A percentile compares a stretch with the other conserved stretches of the same genome.
Conservation (phyloP, 1,140 invertebrate species). For the Amyelois transitella region DNA sequence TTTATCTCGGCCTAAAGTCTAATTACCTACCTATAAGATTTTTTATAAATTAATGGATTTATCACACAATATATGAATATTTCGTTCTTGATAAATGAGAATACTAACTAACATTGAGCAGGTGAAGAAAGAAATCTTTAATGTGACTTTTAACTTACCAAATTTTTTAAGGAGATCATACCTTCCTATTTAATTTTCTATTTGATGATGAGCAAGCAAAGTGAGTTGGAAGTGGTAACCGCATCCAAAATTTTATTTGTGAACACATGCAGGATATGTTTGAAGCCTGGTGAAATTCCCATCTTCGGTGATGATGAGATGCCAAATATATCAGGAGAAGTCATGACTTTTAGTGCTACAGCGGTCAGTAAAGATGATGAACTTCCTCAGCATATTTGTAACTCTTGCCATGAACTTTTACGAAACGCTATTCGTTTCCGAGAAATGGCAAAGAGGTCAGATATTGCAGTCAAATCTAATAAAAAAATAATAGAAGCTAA, state of each 20-base stretch:
- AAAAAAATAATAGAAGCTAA: constrained; percentile 9
- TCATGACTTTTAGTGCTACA: constrained; percentile 9
- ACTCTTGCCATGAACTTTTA: constrained; percentile 11
- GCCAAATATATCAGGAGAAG: constrained; percentile 1
- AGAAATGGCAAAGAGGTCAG: constrained; percentile 12
- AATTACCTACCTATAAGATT: too few relatives aligned
- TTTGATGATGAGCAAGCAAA: not conserved
- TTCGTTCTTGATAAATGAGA: too few relatives aligned
- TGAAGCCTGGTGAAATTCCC: constrained; percentile 10
- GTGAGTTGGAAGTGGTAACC: not conserved
- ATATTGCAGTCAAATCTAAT: constrained; percentile 5
- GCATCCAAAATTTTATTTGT: not conserved
- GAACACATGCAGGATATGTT: constrained; percentile 18
- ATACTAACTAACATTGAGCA: too few relatives aligned
- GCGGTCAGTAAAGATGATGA: constrained; percentile 11
- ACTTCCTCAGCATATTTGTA: constrained; percentile 15
- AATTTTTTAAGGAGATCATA: too few relatives aligned
- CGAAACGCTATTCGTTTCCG: constrained; percentile 17
- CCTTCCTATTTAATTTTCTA: too few relatives aligned
- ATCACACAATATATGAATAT: too few relatives aligned
- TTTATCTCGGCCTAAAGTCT: too few relatives aligned
- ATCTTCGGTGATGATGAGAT: constrained; percentile 14
- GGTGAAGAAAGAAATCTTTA: too few relatives aligned
- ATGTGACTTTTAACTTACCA: too few relatives aligned
- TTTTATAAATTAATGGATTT: too few relatives aligned